These are phyloP conservation scores for Microctonus brassicae DNA, from an alignment of 2,888 invertebrate species.

Conservation along the genomic window DNA sequence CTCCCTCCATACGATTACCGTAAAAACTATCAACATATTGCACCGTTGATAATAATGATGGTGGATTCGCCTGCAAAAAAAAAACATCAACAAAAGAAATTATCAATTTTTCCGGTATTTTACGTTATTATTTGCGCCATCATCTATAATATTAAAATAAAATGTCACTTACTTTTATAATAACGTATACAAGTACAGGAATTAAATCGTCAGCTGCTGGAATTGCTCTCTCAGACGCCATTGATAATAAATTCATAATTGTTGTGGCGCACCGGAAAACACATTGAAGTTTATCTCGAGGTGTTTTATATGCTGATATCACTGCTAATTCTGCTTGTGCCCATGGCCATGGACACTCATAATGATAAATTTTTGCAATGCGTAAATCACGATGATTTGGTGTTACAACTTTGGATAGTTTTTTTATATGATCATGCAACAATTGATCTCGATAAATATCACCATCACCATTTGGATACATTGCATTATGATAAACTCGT, in stretches of 20 bases:
- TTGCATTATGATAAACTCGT: constrained; percentile 89
- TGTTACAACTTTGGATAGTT: constrained; percentile 81
- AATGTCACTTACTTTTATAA: constrained; percentile 81
- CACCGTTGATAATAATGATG: constrained; percentile 92
- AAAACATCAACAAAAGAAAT: background rate
- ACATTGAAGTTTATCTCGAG: constrained; percentile 87
- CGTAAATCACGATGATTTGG: constrained; percentile 85
- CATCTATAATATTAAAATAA: background rate
- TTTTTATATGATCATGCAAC: constrained; percentile 89
- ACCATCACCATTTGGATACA: constrained; percentile 97
- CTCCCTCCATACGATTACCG: constrained; percentile 85
- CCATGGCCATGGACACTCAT: constrained; percentile 96
- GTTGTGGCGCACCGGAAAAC: constrained; percentile 90
- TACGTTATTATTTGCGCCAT: background rate
- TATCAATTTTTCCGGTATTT: background rate
- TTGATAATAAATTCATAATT: constrained; percentile 92
- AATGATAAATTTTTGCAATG: constrained; percentile 86
- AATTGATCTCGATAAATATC: constrained; percentile 92
- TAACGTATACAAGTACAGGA: constrained; percentile 95
- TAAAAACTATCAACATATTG: constrained; percentile 96
- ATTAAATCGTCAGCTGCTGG: constrained; percentile 96
- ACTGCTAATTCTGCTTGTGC: constrained; percentile 91
- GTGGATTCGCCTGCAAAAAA: constrained; percentile 86
- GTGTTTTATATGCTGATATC: constrained; percentile 92
- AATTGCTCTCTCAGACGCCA: constrained; percentile 82